Evolutionary conservation across 2,888 invertebrate species (phyloP).

Genomic region (Kuschelorhynchus macadamiae): DNA sequence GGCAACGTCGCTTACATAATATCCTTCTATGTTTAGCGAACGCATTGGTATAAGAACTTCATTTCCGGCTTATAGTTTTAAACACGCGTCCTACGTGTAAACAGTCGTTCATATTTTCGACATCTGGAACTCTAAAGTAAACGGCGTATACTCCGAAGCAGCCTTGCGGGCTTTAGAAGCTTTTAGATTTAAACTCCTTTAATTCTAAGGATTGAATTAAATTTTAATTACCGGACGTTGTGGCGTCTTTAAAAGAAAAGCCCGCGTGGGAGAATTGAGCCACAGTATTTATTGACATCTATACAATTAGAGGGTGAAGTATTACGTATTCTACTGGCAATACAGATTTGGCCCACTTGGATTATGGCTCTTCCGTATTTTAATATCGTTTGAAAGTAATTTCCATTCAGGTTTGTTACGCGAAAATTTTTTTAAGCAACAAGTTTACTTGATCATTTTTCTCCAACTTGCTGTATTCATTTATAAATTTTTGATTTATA

Average conservation of each 20-base stretch:
- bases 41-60: slow-evolving; percentile 55
- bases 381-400: neutral
- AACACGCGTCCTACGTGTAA: slow-evolving; percentile 58
- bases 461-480: too few relatives aligned
- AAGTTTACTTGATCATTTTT: too few relatives aligned
- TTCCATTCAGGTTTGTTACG: too few relatives aligned
- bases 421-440: too few relatives aligned
- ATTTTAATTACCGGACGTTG: slow-evolving; percentile 1
- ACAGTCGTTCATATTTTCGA: slow-evolving; percentile 54
- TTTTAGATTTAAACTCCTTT: neutral
- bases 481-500: too few relatives aligned
- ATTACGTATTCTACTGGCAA: too few relatives aligned
- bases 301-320: too few relatives aligned
- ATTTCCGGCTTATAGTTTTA: slow-evolving; percentile 59
- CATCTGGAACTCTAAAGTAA: slow-evolving; percentile 47
- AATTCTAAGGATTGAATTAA: neutral
- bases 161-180: neutral
- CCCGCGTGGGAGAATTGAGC: neutral
- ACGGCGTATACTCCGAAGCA: slow-evolving; percentile 1
- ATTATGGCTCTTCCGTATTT: too few relatives aligned
- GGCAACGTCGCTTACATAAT: slow-evolving; percentile 39
- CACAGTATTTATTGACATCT: neutral
- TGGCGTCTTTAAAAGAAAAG: neutral
- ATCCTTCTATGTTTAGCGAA: slow-evolving; percentile 39
- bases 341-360: too few relatives aligned